These are phyloP conservation scores for Eubucco bourcierii DNA, from an alignment of 2,113 vertebrate genomes.

Conservation along the genomic window DNA sequence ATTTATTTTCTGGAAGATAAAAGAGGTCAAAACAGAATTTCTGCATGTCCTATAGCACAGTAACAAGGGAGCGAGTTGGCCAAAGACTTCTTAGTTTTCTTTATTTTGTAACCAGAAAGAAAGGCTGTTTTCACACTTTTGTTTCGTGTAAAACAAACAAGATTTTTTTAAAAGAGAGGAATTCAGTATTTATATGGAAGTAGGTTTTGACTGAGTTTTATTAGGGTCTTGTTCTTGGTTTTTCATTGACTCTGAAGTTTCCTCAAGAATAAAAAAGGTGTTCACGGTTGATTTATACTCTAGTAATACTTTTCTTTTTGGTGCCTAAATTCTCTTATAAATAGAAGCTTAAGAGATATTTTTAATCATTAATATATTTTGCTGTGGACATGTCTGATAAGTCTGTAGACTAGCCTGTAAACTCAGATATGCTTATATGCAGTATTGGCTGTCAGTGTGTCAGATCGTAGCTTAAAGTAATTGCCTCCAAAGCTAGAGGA, in stretches of 20 bases:
- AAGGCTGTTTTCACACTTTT: neutral
- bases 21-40: slow-evolving; percentile 43
- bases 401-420: neutral
- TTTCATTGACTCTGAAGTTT: neutral
- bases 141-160: neutral
- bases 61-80: neutral
- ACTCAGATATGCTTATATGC: neutral
- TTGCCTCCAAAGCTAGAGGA: neutral
- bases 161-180: neutral
- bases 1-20: slow-evolving; percentile 47
- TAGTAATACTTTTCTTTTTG: neutral
- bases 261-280: neutral
- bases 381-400: neutral
- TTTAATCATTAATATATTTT: neutral
- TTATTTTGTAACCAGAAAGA: neutral
- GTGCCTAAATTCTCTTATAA: neutral
- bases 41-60: neutral
- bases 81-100: neutral
- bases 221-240: neutral
- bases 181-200: neutral
- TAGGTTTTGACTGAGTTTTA: neutral
- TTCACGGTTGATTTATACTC: neutral
- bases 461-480: neutral
- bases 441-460: neutral
- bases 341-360: neutral